These are phyloP conservation scores for Rhagoletis pomonella DNA, from an alignment of 1,140 invertebrate species.

Conservation along the genomic window DNA sequence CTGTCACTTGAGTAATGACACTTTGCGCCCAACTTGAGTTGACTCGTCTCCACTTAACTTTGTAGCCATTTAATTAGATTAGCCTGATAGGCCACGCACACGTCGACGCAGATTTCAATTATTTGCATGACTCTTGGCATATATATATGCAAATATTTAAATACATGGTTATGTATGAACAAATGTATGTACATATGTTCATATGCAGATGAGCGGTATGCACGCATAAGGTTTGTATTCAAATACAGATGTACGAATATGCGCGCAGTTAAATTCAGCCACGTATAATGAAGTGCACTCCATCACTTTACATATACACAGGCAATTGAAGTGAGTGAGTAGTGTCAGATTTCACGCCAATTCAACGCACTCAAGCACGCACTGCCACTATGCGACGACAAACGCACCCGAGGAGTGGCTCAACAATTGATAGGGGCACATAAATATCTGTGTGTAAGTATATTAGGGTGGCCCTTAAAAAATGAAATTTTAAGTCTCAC, in stretches of 20 bases:
- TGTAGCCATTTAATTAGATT: constrained; percentile 32
- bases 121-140: background rate
- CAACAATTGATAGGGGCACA: background rate
- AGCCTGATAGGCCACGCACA: constrained; percentile 45
- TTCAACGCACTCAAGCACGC: constrained; percentile 20
- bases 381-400: constrained; percentile 10
- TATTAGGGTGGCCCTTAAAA: too few species aligned
- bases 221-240: too few species aligned
- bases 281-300: background rate
- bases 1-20: background rate
- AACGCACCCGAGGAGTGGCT: background rate
- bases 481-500: too few species aligned
- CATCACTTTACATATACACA: background rate
- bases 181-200: background rate
- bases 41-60: background rate
- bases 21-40: background rate
- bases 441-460: background rate
- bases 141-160: background rate
- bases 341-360: constrained; percentile 39
- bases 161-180: background rate
- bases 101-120: background rate
- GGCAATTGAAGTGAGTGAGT: constrained; percentile 13
- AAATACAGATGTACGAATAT: background rate
- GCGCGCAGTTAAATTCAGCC: background rate
- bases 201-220: too few species aligned